Conservation (phyloP, 2,888 invertebrate genomes). For the Volucella bombylans region DNA sequence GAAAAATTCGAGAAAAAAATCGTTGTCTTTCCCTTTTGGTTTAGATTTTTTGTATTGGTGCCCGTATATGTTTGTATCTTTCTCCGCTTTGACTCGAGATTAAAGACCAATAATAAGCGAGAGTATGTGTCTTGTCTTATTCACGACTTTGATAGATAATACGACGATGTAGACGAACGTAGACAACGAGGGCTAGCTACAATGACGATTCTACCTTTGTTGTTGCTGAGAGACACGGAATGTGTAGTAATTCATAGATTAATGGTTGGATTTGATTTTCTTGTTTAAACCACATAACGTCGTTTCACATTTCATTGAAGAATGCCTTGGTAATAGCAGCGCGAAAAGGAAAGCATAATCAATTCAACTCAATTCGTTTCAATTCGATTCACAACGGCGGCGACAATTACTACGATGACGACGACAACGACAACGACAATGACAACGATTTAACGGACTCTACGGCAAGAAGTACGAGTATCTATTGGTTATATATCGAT, state of each 20-base stretch:
- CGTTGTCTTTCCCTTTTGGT: slow-evolving; percentile 55
- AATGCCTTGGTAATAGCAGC: slow-evolving; percentile 24
- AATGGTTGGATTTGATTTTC: slow-evolving; percentile 41
- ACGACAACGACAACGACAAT: slow-evolving; percentile 11
- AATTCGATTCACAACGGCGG: background rate
- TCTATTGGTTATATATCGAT: slow-evolving; percentile 49
- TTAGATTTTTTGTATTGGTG: slow-evolving; percentile 19
- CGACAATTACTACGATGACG: slow-evolving; percentile 26
- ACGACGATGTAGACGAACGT: background rate
- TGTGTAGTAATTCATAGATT: slow-evolving; percentile 62
- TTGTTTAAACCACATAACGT: slow-evolving; percentile 45
- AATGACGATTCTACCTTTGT: slow-evolving; percentile 27
- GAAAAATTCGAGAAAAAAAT: slow-evolving; percentile 20
- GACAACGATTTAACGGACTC: slow-evolving; percentile 6
- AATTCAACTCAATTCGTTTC: background rate
- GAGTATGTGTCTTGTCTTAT: slow-evolving; percentile 52
- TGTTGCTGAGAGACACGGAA: slow-evolving; percentile 56
- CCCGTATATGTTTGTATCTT: slow-evolving; percentile 15
- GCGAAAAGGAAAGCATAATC: slow-evolving; percentile 42
- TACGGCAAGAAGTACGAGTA: slow-evolving; percentile 16
- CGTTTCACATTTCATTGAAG: slow-evolving; percentile 65
- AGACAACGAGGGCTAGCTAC: too few species aligned
- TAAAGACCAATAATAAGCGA: slow-evolving; percentile 60
- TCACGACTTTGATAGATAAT: slow-evolving; percentile 59
- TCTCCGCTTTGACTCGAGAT: slow-evolving; percentile 24